Evolutionary conservation across 1,140 invertebrate genomes (phyloP).

Genomic region (Trypoxylus dichotomus): DNA sequence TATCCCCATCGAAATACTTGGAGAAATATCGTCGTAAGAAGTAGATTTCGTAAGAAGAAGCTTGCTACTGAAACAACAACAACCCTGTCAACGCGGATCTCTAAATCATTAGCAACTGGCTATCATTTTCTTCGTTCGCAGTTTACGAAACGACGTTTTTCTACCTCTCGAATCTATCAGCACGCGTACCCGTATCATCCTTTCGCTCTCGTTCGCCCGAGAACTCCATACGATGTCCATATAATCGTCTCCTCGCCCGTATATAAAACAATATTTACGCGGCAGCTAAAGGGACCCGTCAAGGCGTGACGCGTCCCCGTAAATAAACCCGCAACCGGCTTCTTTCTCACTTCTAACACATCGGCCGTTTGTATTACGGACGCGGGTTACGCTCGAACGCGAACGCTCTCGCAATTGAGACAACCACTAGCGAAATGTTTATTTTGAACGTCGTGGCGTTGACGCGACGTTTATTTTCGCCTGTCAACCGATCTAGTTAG

Average conservation of each 20-base stretch:
- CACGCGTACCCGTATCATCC: not conserved
- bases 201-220: not conserved
- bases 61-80: too few species aligned
- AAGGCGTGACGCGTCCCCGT: not conserved
- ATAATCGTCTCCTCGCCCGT: not conserved
- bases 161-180: not conserved
- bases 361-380: not conserved
- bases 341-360: not conserved
- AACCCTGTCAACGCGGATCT: not conserved
- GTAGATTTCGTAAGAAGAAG: too few species aligned
- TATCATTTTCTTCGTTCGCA: not conserved
- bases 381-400: too few species aligned
- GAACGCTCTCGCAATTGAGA: not conserved
- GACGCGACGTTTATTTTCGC: conserved; percentile 8
- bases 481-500: conserved; percentile 12
- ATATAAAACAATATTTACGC: not conserved
- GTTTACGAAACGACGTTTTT: not conserved
- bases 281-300: not conserved
- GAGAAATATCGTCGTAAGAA: too few species aligned
- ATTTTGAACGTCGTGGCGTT: conserved; percentile 1
- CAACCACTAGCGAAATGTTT: conserved; percentile 25
- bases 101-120: not conserved
- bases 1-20: too few species aligned
- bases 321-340: not conserved
- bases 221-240: not conserved